Percentiles rank a stretch among this genome's conserved stretches.
Evolutionary conservation across 2,797 vertebrate genomes (phyloP).

Genomic region (Leuciscus waleckii): DNA sequence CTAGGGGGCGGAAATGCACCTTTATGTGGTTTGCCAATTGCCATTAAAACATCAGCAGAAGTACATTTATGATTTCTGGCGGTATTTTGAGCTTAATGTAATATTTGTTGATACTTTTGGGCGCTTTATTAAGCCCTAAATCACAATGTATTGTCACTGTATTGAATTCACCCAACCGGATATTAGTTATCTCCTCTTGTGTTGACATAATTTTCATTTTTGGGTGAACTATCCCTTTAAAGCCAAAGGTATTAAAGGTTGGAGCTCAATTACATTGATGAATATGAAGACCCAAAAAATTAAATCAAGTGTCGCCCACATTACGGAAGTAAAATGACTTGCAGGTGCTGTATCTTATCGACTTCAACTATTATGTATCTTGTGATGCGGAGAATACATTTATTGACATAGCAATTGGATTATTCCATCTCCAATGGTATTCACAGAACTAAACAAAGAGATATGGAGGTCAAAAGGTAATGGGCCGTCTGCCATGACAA

Average conservation of each 20-base stretch:
- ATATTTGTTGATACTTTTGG: not conserved
- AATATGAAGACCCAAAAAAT: not conserved
- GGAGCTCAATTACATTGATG: not conserved
- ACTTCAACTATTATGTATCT: not conserved
- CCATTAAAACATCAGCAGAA: not conserved
- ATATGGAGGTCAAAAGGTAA: conserved; percentile 51
- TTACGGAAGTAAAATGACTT: not conserved
- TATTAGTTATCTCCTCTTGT: not conserved
- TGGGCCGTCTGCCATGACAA: conserved; percentile 49
- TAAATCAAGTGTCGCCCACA: not conserved
- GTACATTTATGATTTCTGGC: not conserved
- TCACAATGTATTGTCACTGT: not conserved
- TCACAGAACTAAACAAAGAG: conserved; percentile 34
- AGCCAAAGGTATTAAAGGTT: not conserved
- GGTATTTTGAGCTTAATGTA: not conserved
- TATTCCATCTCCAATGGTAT: not conserved
- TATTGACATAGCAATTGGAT: not conserved
- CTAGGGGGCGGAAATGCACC: too few species aligned
- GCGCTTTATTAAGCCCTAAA: not conserved
- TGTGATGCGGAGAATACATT: not conserved
- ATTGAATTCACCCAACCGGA: not conserved
- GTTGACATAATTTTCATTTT: not conserved
- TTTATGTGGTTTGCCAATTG: too few species aligned
- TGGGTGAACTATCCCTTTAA: not conserved
- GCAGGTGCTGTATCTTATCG: not conserved